Evolutionary conservation across 1,140 invertebrate genomes (phyloP), one percentile per base, ranked within the genome.

Genomic region (Calliopsis andreniformis): DNA sequence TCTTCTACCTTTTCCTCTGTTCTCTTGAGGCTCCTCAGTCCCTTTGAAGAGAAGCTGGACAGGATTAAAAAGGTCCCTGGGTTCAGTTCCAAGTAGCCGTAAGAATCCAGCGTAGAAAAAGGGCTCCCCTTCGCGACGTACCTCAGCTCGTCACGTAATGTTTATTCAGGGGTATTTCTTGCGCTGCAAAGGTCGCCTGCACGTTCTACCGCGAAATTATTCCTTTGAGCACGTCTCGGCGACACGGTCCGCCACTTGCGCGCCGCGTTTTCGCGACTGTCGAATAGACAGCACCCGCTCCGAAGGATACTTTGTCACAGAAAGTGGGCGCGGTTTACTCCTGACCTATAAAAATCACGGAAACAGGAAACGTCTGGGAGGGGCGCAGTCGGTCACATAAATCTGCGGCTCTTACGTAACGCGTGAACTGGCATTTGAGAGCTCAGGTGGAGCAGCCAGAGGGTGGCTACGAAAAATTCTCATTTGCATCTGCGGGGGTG

Each of bases 271-370:
- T 66, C 47, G 8, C 30, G 5, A 12, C 23, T 56, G 35, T 42
- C 12, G 66, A 69, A 69, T 43, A 30, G 32, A 55, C 23, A 18
- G 14, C 30, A 58, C 45, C 53, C 67, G n/a, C n/a, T 20, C 14
- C 8, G 47, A 25, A 30, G 3, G 28, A 7, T 58, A 58, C 67
- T 51, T 42, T 42, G 59, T 72, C 58, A 12, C 18, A 51, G 23
- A 53, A 64, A 53, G 56, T 72, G 30, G 47, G 30, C 20, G 23
- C 23, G 23, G 47, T 62, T 62, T 61, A 39, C 45, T 20, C 20
- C 30, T 28, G 69, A 72, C n/a, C 59, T 30, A 63, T 42, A 32
- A 72, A 70, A 72, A 63, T 63, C 14, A 23, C 18, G 1, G 12
- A 30, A 18, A 12, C 12, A 28, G 18, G 28, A 51, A 53, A 25